Conservation (phyloP, 2,797 vertebrate genomes). For the Pterois miles region DNA sequence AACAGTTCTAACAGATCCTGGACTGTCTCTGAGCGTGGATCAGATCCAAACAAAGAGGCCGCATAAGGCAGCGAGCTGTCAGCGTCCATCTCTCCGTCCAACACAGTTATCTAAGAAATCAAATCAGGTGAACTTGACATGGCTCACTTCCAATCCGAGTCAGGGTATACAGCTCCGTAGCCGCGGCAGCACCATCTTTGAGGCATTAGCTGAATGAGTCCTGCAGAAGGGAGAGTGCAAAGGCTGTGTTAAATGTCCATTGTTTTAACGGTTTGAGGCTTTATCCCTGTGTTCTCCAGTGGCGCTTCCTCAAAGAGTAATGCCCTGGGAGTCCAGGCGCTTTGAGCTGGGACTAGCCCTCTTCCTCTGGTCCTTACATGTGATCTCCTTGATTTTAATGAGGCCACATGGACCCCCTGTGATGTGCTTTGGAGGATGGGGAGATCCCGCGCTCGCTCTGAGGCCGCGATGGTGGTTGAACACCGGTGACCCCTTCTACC, state of each 20-base stretch:
- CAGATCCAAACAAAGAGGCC: constrained; percentile 66
- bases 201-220: constrained; percentile 63
- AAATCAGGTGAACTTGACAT: constrained; percentile 73
- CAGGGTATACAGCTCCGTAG: constrained; percentile 11
- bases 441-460: constrained; percentile 53
- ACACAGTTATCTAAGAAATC: constrained; percentile 67
- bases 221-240: constrained; percentile 51
- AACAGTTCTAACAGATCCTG: constrained; percentile 38
- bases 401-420: constrained; percentile 83
- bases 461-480: constrained; percentile 66
- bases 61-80: constrained; percentile 57
- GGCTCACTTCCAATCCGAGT: constrained; percentile 67
- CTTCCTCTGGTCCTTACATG: constrained; percentile 84
- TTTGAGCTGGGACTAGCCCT: constrained; percentile 76
- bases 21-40: constrained; percentile 53
- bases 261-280: constrained; percentile 69
- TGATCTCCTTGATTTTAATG: constrained; percentile 87
- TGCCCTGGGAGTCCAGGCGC: constrained; percentile 72
- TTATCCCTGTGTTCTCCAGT: constrained; percentile 69
- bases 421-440: constrained; percentile 77
- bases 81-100: constrained; percentile 66
- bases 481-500: constrained; percentile 69
- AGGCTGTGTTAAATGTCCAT: constrained; percentile 72
- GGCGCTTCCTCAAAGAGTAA: constrained; percentile 68
- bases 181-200: constrained; percentile 47